Base-by-base conservation (phyloP, 1,140 invertebrate genomes). In the Lethocerus indicus region DNA sequence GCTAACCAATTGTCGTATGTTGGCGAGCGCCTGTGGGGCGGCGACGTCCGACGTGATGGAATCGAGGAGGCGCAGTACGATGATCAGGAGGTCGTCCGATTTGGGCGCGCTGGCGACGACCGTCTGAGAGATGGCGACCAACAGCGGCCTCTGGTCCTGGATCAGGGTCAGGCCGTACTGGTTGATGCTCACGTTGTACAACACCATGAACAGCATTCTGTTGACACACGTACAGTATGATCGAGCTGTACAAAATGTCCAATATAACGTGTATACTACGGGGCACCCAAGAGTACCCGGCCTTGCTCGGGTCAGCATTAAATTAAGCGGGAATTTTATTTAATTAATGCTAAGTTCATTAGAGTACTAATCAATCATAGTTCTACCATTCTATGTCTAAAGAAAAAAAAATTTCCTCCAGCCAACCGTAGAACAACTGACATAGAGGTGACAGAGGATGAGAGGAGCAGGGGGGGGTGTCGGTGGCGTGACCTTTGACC, bases 111-210 rank as follows among this genome's bases (percentile, higher is more conserved):
- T 3, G 48, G 55, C 47, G 60, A 48, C 4, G 56, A 43, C 9
- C 21, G 56, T 44, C 24, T 45, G 45, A 14, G 64, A 40, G 18
- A 60, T 26, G 36, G 61, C 55, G 20, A 32, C 21, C 18, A 54
- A 24, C 35, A 54, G 18, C 14, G 40, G 13, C 14, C 27, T 35
- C 21, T 55, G 36, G 6, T 53, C 51, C 23, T 53, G 47, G 16
- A 55, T 27, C 12, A 57, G 54, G 23, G 63, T 51, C 16, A 65
- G 44, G 2, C 64, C 66, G 24, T 49, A 50, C 37, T 61, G 54
- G 47, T 64, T 64, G 27, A 66, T 57, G 29, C 64, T 64, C 4
- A 68, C 54, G 46, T 69, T 69, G 50, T 64, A 67, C 32, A 69
- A 48, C 23, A 60, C 60, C 54, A 62, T 61, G 24, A 67, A 32